phyloP scores from a whole-genome alignment of 2,797 vertebrate genomes.

The Tadarida brasiliensis region DNA sequence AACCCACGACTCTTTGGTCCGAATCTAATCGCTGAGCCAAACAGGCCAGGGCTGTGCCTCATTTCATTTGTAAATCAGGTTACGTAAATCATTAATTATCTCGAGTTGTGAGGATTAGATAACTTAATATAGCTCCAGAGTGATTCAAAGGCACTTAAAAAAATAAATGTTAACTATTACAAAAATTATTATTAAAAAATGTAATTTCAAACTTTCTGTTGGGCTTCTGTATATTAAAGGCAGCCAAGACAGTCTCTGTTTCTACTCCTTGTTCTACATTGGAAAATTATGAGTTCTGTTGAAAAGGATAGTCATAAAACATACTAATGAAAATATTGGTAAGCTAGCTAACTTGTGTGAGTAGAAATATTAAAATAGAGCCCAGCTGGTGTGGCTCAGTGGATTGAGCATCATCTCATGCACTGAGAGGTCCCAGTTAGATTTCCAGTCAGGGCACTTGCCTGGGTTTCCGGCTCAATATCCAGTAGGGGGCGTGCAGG shows the following conservation, averaged over 20 bases:
- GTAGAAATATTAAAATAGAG: background rate
- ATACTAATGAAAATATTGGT: background rate
- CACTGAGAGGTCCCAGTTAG: no score
- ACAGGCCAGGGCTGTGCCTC: no score
- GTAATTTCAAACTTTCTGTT: constrained; percentile 1
- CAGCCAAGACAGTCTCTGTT: background rate
- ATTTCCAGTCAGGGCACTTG: no score
- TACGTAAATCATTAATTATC: constrained; percentile 22
- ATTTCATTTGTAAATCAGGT: constrained; percentile 29
- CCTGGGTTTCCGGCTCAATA: no score
- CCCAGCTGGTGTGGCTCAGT: no score
- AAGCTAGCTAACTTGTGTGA: background rate
- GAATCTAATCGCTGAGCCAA: no score
- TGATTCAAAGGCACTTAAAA: background rate
- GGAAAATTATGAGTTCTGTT: background rate
- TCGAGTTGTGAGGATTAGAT: background rate
- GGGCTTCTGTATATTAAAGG: background rate
- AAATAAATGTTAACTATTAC: constrained; percentile 9
- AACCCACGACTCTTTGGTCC: no score
- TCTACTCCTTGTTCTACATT: background rate
- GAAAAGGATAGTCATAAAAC: background rate
- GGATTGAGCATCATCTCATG: no score
- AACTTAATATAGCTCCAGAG: background rate
- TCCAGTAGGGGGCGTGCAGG: no score
- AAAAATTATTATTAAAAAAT: constrained; percentile 32